These are phyloP conservation scores for Pterocles gutturalis DNA, from an alignment of 2,113 vertebrate species.

Conservation along the genomic window DNA sequence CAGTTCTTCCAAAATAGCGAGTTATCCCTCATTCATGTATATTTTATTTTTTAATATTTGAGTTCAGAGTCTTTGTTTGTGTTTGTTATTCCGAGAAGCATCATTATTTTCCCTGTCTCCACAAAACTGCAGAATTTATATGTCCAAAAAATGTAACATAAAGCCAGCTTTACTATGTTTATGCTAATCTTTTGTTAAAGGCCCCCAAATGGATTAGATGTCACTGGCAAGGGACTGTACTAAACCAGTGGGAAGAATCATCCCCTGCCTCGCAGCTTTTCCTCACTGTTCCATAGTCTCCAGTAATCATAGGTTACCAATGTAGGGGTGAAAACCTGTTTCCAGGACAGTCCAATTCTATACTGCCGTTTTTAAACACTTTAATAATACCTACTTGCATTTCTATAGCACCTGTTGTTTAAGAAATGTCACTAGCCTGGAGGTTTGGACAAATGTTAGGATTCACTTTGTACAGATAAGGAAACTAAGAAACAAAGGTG, in stretches of 20 bases:
- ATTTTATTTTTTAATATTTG: neutral
- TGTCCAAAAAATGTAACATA: neutral
- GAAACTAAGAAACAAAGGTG: neutral
- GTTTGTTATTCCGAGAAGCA: neutral
- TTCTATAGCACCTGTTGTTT: neutral
- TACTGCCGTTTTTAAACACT: neutral
- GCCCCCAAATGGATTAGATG: neutral
- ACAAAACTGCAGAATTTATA: neutral
- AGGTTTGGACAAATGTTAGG: neutral
- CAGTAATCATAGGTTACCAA: neutral
- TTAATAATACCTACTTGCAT: neutral
- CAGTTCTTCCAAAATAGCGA: neutral
- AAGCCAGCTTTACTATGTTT: neutral
- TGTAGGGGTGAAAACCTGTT: neutral
- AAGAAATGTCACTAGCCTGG: neutral
- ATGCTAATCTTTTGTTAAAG: neutral
- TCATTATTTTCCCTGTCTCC: neutral
- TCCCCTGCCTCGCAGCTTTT: neutral
- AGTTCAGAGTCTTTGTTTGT: neutral
- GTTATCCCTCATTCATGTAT: neutral
- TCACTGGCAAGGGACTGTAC: neutral
- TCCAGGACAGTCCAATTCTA: neutral
- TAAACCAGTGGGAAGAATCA: neutral
- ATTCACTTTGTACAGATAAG: neutral
- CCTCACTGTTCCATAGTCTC: neutral